Evolutionary conservation across 2,797 vertebrate species (phyloP), one percentile per base, ranked within the genome.

Genomic region (Neopelma chrysocephalum): DNA sequence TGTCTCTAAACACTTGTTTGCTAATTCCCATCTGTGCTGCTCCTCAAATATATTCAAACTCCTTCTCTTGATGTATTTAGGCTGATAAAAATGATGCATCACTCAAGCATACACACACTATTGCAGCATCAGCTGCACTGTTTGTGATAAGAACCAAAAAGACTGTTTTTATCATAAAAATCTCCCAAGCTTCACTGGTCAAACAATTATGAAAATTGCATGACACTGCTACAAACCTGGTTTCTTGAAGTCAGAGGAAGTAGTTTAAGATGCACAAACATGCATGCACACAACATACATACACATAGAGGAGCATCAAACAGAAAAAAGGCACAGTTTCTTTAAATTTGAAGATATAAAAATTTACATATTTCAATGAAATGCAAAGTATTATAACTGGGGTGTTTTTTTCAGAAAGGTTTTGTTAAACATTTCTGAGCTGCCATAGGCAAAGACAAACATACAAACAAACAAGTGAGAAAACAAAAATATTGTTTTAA

Each of bases 1-100:
- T 25, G 60, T 80, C 51, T 81, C 86, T 94, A 95, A 96, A 92
- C 70, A 86, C 40, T 94, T 89, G 64, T 77, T 94, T 94, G 87
- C 86, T 93, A 91, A 91, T 73, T 82, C 94, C 81, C 65, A 94
- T 18, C 34, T 68, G 82, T 84, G 62, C 53, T 69, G 25, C 80
- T 89, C 60, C 57, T 61, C 87, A 96, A 91, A 93, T 53, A 71
- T 58, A 78, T 68, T 93, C 34, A 87, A 79, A 87, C 72, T 81
- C 64, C 79, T 45, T 56, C 45, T 82, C 82, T 91, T 92, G 79
- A 91, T 94, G n/a, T 21, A 75, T 81, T 92, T 81, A 88, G 29
- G 70, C 65, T 80, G 58, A 94, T 96, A 91, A 95, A 94, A 96
- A 89, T 8, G 18, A 34, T 69, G 48, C 11, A 72, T 83, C 82